phyloP scores from a whole-genome alignment of 2,888 invertebrate genomes.

The Tinea pellionella region DNA sequence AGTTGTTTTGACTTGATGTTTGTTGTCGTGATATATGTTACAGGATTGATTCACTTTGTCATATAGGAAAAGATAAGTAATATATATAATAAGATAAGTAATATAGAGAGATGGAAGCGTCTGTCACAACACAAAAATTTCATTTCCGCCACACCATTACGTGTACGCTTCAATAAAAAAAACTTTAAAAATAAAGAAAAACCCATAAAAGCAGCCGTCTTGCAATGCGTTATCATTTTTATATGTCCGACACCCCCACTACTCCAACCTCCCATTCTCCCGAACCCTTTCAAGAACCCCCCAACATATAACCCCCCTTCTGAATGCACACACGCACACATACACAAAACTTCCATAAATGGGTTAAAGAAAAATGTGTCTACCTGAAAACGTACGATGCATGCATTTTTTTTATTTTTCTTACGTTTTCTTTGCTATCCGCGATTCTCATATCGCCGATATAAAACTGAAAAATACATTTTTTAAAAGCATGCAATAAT shows the following conservation, averaged over 20 bases:
- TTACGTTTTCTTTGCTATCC: conserved; percentile 68
- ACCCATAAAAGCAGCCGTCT: conserved; percentile 69
- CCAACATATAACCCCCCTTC: conserved; percentile 26
- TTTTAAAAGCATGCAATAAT: conserved; percentile 29
- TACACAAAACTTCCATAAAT: conserved; percentile 51
- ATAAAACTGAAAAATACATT: conserved; percentile 70
- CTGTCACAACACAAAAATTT: conserved; percentile 21
- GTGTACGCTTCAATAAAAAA: conserved; percentile 44
- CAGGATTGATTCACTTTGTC: no score
- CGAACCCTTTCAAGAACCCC: conserved; percentile 35
- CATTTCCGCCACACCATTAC: conserved; percentile 24
- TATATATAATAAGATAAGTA: not conserved
- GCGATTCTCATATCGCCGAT: conserved; percentile 69
- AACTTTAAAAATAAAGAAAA: conserved; percentile 65
- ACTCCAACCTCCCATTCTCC: conserved; percentile 27
- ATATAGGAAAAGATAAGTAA: no score
- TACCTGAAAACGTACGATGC: conserved; percentile 69
- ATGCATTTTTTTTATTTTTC: conserved; percentile 61
- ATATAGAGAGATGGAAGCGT: not conserved
- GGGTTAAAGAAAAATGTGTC: conserved; percentile 70
- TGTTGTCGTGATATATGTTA: no score
- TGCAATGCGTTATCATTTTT: conserved; percentile 71
- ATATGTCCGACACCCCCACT: conserved; percentile 37
- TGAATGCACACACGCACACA: conserved; percentile 47
- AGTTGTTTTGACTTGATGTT: no score